Base-by-base conservation (phyloP, 2,797 vertebrate species). In the Chloroceryle amazona region DNA sequence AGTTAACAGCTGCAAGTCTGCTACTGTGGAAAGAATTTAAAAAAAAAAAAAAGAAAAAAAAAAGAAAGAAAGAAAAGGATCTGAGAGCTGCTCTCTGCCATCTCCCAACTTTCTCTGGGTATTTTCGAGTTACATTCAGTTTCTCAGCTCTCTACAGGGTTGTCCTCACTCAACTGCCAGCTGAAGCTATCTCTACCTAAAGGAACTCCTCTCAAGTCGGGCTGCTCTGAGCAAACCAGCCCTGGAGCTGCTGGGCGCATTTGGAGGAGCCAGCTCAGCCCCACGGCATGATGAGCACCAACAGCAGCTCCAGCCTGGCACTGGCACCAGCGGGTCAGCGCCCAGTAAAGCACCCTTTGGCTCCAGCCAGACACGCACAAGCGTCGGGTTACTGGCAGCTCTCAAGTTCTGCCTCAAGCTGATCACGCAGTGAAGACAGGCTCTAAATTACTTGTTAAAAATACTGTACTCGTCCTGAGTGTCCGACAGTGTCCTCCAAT, bases 1-100 rank as follows among this genome's bases (percentile, higher is more conserved):
- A 98, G 96, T 97, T 97, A 98, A 97, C 97, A 98, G 97, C 97
- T 97, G 95, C 83, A 95, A 96, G 91, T 89, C 93, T 95, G 97
- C 96, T 96, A 97, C 96, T 97, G 97, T 96, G 96, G 96, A 98
- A 97, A 97, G 93, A 93, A 47, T 73, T 94, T 97, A 31, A 19
- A 7, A 3, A 57, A 51, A 70, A 92, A 74, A 86, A 80, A 41
- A 15, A 41, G 13, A 14, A 41, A 41, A 37, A 47, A n/a, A 23
- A 21, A 7, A 44, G 20, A 25, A 37, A 60, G 14, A 22, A 65
- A 23, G 10, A 10, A 80, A 92, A 88, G 86, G 71, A 85, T 94
- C 63, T 57, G 87, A 9, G 31, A 94, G 85, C 73, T 54, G 89
- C 35, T 84, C 26, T 61, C 60, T 49, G 63, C 46, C 31, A 41